phyloP scores from a whole-genome alignment of 2,797 vertebrate species.

The Peromyscus eremicus region DNA sequence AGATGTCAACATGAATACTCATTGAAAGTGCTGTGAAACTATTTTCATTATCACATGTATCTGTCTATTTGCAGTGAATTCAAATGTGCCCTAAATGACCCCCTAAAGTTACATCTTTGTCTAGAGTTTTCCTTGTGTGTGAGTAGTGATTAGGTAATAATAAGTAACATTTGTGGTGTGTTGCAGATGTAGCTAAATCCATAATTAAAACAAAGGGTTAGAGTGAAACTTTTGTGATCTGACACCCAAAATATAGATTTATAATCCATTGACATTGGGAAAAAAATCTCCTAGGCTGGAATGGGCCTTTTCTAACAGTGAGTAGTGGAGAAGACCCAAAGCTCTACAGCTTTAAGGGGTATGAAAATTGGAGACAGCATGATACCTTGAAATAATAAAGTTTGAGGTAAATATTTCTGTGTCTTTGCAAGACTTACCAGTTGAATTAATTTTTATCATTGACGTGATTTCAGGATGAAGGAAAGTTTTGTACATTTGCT shows the following conservation, averaged over 20 bases:
- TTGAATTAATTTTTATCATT: too few relatives aligned
- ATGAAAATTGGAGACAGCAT: too few relatives aligned
- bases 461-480: not conserved
- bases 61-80: too few relatives aligned
- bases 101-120: not conserved
- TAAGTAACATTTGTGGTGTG: not conserved
- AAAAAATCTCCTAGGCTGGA: not conserved
- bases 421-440: not conserved
- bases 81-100: not conserved
- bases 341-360: not conserved
- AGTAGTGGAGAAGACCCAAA: accelerated
- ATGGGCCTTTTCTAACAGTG: too few relatives aligned
- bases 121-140: not conserved
- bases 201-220: not conserved
- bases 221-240: not conserved
- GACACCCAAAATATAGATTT: not conserved
- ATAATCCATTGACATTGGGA: not conserved
- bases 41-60: not conserved
- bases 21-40: not conserved
- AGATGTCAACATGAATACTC: not conserved
- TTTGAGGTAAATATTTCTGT: not conserved
- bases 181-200: not conserved
- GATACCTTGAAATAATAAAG: not conserved
- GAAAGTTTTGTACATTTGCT: not conserved
- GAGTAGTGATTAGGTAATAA: not conserved